A percentile compares a stretch with the other conserved stretches of the same genome.
phyloP scores from a whole-genome alignment of 2,888 invertebrate genomes.

The Acrobasis repandana region DNA sequence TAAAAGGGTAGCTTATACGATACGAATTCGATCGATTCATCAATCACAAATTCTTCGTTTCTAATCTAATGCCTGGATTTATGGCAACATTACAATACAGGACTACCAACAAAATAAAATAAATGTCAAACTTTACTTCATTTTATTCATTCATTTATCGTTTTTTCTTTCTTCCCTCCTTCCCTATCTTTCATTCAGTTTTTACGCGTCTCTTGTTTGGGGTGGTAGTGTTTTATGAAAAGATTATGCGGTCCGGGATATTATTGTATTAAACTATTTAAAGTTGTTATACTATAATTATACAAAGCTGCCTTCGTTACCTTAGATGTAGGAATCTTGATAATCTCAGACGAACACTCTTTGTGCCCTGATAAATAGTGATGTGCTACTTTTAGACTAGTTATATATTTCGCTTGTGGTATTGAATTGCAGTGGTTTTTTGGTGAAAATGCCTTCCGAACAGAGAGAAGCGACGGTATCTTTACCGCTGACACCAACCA shows the following conservation, averaged over 20 bases:
- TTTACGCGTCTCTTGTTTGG: constrained; percentile 14
- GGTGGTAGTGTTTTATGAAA: not conserved
- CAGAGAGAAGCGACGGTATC: constrained; percentile 67
- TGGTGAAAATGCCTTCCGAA: constrained; percentile 64
- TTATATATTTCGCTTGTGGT: constrained; percentile 37
- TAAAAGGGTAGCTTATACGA: not conserved
- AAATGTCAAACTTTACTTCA: not conserved
- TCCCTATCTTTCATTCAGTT: constrained; percentile 2
- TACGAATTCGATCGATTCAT: not conserved
- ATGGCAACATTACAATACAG: not conserved
- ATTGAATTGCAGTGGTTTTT: constrained; percentile 40
- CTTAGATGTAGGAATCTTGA: not conserved
- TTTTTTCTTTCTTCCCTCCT: not conserved
- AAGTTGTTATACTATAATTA: not conserved
- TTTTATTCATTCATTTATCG: not conserved
- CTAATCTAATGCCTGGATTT: not conserved
- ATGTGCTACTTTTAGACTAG: constrained; percentile 43
- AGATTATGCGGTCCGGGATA: not conserved
- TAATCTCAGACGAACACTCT: not conserved
- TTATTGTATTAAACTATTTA: not conserved
- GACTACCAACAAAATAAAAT: not conserved
- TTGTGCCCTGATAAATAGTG: constrained; percentile 33
- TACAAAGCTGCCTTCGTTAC: not conserved
- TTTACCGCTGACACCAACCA: constrained; percentile 70
- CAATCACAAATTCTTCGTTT: not conserved